phyloP scores from a whole-genome alignment of 2,113 vertebrate species.

The Zootoca vivipara region DNA sequence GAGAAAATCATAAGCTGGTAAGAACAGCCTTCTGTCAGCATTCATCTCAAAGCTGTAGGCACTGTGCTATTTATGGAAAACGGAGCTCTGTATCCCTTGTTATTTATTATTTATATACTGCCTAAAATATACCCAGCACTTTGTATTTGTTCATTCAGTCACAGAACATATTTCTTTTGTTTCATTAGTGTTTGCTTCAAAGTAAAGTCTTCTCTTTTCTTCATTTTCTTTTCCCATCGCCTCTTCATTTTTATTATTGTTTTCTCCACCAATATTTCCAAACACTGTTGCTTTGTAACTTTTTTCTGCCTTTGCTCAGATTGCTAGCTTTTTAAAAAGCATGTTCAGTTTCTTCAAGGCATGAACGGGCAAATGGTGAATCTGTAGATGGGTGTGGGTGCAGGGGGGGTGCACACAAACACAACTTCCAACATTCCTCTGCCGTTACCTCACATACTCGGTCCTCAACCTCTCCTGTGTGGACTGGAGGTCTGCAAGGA shows the following conservation, averaged over 20 bases:
- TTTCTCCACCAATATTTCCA: neutral
- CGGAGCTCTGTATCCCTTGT: neutral
- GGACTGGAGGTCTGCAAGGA: too few species aligned
- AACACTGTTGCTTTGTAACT: neutral
- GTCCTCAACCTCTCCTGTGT: too few species aligned
- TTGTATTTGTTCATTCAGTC: neutral
- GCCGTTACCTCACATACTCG: too few species aligned
- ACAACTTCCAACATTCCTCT: too few species aligned
- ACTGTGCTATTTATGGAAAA: neutral
- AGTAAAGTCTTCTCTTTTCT: neutral
- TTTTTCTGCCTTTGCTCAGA: neutral
- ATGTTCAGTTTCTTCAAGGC: neutral
- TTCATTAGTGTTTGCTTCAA: neutral
- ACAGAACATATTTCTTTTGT: neutral
- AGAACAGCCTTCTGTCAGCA: neutral
- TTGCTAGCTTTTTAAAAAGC: neutral
- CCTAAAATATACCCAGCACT: neutral
- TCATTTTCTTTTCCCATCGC: neutral
- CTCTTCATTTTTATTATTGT: neutral
- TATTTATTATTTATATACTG: neutral
- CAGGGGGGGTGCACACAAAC: too few species aligned
- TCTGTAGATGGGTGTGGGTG: too few species aligned
- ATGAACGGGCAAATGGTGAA: too few species aligned
- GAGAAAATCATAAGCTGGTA: neutral
- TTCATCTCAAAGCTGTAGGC: neutral